Evolutionary conservation across 64 coral and sea anemone genomes (phyloP).

Genomic region (Cladopsammia gracilis): DNA sequence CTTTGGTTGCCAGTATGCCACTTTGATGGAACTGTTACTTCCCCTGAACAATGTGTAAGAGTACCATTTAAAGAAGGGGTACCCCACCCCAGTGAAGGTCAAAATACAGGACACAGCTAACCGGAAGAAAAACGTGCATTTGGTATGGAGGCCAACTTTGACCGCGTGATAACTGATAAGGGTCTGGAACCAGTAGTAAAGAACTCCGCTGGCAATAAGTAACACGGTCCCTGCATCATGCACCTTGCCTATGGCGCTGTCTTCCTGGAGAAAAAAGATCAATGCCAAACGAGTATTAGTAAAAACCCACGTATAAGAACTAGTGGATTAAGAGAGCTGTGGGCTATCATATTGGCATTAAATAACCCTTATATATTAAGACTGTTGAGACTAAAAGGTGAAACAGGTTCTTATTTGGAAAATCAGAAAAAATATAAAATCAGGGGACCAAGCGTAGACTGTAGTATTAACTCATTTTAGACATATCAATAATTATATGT

Average conservation of each 20-base stretch:
- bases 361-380: too few relatives aligned
- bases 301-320: too few relatives aligned
- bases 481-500: too few relatives aligned
- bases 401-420: too few relatives aligned
- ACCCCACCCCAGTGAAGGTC: constrained; percentile 31
- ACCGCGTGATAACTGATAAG: constrained; percentile 64
- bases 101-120: constrained; percentile 52
- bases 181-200: constrained; percentile 82
- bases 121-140: constrained; percentile 53
- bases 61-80: constrained; percentile 46
- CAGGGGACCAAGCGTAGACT: too few relatives aligned
- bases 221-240: constrained; percentile 65
- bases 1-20: not conserved
- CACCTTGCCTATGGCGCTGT: not conserved
- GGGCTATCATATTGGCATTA: too few relatives aligned
- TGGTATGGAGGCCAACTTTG: constrained; percentile 57
- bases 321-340: too few relatives aligned
- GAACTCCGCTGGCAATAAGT: constrained; percentile 54
- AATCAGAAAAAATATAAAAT: too few relatives aligned
- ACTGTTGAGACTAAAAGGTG: too few relatives aligned
- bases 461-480: too few relatives aligned
- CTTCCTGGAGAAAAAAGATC: constrained; percentile 12
- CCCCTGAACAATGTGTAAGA: constrained; percentile 34
- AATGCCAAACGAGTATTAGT: too few relatives aligned
- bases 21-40: not conserved